A percentile compares a stretch with the other conserved stretches of the same genome.
phyloP scores from a whole-genome alignment of 2,113 vertebrate genomes.

The Tupaia chinensis region DNA sequence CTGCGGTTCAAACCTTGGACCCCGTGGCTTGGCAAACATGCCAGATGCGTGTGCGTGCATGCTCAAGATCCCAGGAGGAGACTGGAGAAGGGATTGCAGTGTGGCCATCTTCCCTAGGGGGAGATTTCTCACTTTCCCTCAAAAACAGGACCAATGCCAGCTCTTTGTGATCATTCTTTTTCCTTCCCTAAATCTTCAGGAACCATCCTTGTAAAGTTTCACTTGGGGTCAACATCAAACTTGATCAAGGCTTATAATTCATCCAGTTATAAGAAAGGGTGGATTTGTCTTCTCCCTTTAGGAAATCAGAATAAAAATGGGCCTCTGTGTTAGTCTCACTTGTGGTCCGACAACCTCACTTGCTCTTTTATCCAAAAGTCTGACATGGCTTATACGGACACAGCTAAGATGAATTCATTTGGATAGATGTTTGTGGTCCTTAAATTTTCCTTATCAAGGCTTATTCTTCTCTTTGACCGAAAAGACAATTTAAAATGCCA shows the following conservation, averaged over 20 bases:
- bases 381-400: too few relatives aligned
- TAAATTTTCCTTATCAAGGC: not conserved
- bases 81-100: too few relatives aligned
- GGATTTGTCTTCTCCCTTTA: not conserved
- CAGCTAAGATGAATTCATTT: not conserved
- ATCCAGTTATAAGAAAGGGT: not conserved
- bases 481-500: not conserved
- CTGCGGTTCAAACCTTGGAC: too few relatives aligned
- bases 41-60: too few relatives aligned
- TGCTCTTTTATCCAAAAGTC: not conserved
- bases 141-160: not conserved
- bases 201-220: not conserved
- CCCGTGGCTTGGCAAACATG: too few relatives aligned
- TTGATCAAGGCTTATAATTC: not conserved
- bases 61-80: too few relatives aligned
- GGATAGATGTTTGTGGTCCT: not conserved
- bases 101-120: too few relatives aligned
- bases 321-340: not conserved
- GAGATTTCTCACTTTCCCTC: too few relatives aligned
- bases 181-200: not conserved
- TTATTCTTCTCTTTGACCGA: constrained; percentile 14
- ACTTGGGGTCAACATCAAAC: not conserved
- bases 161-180: not conserved
- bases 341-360: not conserved
- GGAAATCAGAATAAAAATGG: not conserved